Base-by-base conservation (phyloP, 2,888 invertebrate species). In the Cremastobaeus sp. region DNA sequence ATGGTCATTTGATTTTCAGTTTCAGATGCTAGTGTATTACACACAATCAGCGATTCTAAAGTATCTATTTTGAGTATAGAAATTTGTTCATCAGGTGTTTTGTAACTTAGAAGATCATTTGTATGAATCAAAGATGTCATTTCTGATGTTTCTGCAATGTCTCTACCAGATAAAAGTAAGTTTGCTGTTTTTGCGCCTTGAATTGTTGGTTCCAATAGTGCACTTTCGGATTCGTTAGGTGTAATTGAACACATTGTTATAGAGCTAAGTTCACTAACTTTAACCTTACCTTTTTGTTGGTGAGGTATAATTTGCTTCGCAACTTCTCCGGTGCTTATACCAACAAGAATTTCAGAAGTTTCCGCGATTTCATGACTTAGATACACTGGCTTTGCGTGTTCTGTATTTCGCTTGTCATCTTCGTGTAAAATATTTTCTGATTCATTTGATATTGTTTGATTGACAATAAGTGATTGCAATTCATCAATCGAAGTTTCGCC, bases 331-430 rank as follows among this genome's bases (percentile, higher is more conserved):
- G 79, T 76, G 17, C 71, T 81, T n/a, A 71, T 60, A 9, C 78
- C 73, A 48, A 81, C 74, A 11, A 84, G 62, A 1, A 89, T 80
- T 80, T 89, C 87, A 15, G 84, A 79, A 41, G 87, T 86, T 80
- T 89, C 84, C 4, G 88, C 88, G 45, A 87, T 83, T 77, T 88
- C 88, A 78, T 86, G 83, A 4, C 86, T 84, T 0, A 65, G 66
- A 2, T 85, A 60, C 20, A 74, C 77, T 12, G 86, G 80, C 68
- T 79, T 78, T 6, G 85, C 86, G 21, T 76, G 81, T 11, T 79
- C 81, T 18, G 60, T 72, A 15, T 74, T 79, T 1, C 83, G 84
- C 37, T 68, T 60, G 21, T 78, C 62, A 2, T 34, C 45, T 21
- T 30, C 55, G 12, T 73, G 76, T 0, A 85, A 50, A 9, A 54